Evolutionary conservation across 2,797 vertebrate species (phyloP).

Genomic region (Apodemus agrarius): DNA sequence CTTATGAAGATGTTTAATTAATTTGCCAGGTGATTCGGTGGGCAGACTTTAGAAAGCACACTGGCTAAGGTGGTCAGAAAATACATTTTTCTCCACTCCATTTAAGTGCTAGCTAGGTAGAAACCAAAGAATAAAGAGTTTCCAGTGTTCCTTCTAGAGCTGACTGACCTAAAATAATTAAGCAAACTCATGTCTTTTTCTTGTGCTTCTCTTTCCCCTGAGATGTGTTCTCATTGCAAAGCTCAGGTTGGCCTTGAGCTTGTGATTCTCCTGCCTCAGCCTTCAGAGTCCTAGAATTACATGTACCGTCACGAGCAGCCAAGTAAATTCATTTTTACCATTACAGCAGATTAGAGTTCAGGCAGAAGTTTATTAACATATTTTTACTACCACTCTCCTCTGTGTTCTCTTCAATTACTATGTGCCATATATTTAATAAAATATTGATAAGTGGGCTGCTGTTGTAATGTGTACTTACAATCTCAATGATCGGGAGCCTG

Average conservation of each 20-base stretch:
- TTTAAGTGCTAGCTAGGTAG: neutral
- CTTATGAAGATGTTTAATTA: neutral
- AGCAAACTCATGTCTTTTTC: neutral
- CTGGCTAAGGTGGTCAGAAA: neutral
- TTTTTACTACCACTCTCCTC: conserved; percentile 16
- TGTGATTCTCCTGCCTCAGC: neutral
- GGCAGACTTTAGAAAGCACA: neutral
- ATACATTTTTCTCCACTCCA: neutral
- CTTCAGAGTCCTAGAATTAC: neutral
- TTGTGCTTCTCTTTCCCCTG: neutral
- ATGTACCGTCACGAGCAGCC: neutral
- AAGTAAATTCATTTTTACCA: neutral
- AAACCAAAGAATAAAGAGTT: neutral
- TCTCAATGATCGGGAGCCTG: neutral
- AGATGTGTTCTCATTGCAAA: neutral
- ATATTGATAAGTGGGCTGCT: neutral
- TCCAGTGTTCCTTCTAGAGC: neutral
- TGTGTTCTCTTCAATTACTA: conserved; percentile 13
- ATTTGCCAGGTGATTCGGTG: neutral
- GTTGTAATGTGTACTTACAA: neutral
- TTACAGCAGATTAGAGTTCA: conserved; percentile 18
- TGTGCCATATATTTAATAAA: conserved; percentile 35
- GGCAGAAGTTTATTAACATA: neutral
- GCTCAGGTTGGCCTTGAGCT: neutral
- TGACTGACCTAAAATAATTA: conserved; percentile 26